These are phyloP conservation scores for Stegostoma tigrinum DNA, from an alignment of 2,113 vertebrate species.

Conservation along the genomic window DNA sequence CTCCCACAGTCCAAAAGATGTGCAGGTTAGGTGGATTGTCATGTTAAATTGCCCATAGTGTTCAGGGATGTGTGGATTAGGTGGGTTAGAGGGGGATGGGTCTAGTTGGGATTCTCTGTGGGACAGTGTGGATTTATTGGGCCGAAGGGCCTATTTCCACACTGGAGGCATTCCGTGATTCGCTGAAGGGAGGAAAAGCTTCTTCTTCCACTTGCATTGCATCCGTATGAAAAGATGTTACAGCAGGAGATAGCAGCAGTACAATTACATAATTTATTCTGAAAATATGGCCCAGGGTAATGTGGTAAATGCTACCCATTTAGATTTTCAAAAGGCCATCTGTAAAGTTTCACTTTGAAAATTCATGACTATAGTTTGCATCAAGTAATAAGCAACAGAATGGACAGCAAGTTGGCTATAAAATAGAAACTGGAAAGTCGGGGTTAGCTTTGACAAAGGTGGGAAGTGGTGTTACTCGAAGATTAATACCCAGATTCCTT, in stretches of 20 bases:
- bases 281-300: not conserved
- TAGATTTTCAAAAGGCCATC: not conserved
- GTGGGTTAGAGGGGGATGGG: too few species aligned
- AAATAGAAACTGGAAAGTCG: not conserved
- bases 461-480: not conserved
- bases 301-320: not conserved
- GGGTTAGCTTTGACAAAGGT: not conserved
- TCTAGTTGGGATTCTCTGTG: too few species aligned
- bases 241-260: not conserved
- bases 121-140: too few species aligned
- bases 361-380: not conserved
- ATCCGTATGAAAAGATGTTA: not conserved
- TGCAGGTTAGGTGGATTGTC: too few species aligned
- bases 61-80: too few species aligned
- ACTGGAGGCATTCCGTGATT: too few species aligned
- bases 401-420: not conserved
- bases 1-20: too few species aligned
- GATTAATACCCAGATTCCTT: not conserved
- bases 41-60: too few species aligned
- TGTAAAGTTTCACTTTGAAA: not conserved
- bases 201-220: not conserved
- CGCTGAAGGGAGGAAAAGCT: not conserved
- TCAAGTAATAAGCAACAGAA: not conserved
- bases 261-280: not conserved
- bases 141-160: too few species aligned